A percentile compares a stretch with the other conserved stretches of the same genome.
Conservation (phyloP, 1,140 invertebrate genomes). For the Cydia amplana region DNA sequence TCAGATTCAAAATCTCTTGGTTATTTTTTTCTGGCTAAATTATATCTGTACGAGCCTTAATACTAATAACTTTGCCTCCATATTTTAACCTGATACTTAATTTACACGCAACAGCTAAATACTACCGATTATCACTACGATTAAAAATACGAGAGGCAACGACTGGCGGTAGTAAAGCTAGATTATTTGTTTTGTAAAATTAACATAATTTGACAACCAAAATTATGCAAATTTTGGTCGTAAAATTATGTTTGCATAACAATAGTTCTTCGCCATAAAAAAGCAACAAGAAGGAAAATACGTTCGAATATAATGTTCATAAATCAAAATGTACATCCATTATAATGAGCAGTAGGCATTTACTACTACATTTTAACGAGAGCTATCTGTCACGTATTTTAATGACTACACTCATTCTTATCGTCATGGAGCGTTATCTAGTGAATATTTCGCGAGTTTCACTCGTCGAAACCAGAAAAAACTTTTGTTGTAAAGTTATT, state of each 20-base stretch:
- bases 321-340: neutral
- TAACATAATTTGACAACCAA: slow-evolving; percentile 2
- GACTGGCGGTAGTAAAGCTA: neutral
- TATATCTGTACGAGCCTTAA: too few relatives aligned
- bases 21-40: too few relatives aligned
- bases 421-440: neutral
- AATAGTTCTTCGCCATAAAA: neutral
- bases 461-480: neutral
- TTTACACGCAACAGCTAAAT: neutral
- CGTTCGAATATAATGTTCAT: neutral
- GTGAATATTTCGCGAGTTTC: neutral
- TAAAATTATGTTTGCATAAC: too few relatives aligned
- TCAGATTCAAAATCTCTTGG: too few relatives aligned
- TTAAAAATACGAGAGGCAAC: neutral
- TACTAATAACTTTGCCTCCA: too few relatives aligned
- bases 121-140: neutral
- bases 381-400: slow-evolving; percentile 4
- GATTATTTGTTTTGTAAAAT: slow-evolving; percentile 23
- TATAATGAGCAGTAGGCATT: neutral
- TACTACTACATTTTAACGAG: neutral
- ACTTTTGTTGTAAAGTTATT: neutral
- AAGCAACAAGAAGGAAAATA: neutral
- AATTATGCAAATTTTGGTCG: too few relatives aligned
- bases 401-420: neutral
- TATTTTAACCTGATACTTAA: too few relatives aligned